A percentile compares a stretch with the other conserved stretches of the same genome.
Conservation (phyloP, 2,888 invertebrate genomes). For the Ashinkailepas kermadecensis region DNA sequence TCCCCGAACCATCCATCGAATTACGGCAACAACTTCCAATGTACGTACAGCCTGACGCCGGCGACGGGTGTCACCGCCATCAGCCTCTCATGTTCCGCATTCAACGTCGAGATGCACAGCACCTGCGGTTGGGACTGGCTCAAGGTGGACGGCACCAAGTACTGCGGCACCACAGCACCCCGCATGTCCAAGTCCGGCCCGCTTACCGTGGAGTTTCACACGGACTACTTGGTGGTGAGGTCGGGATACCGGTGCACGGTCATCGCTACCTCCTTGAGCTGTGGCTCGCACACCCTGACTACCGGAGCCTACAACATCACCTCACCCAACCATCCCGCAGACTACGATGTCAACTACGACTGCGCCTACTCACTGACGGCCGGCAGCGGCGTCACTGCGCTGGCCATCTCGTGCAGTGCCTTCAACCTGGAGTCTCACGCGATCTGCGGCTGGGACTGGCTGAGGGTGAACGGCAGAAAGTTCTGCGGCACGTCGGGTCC, state of each 20-base stretch:
- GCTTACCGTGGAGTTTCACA: too few relatives aligned
- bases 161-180: too few relatives aligned
- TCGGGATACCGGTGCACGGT: too few relatives aligned
- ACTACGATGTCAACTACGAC: background rate
- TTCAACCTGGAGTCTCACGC: background rate
- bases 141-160: background rate
- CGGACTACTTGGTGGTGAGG: too few relatives aligned
- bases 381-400: background rate
- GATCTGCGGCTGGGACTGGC: background rate
- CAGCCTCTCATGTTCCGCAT: background rate
- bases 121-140: background rate
- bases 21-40: conserved; percentile 1
- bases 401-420: too few relatives aligned
- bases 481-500: background rate
- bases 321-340: background rate
- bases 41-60: background rate
- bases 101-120: background rate
- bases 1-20: background rate
- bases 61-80: background rate
- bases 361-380: background rate
- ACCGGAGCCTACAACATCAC: background rate
- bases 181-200: too few relatives aligned
- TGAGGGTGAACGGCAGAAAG: background rate
- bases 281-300: background rate
- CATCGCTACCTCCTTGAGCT: too few relatives aligned